phyloP scores from a whole-genome alignment of 1,140 invertebrate species.

The Drosophila pseudoobscura region DNA sequence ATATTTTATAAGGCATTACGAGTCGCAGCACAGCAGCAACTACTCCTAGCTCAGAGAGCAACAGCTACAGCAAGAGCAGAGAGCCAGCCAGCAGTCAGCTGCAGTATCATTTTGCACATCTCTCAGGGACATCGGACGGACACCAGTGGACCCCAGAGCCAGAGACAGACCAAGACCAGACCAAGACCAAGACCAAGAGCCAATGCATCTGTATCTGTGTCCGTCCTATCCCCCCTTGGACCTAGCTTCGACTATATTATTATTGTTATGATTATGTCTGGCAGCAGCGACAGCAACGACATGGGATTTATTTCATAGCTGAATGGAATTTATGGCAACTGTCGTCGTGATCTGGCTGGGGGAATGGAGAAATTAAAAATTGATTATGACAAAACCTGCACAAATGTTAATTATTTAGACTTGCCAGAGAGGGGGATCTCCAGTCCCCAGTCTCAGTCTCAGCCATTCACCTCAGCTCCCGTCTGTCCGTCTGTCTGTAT shows the following conservation, averaged over 20 bases:
- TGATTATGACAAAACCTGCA: constrained; percentile 76
- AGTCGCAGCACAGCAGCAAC: constrained; percentile 25
- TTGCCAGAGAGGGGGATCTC: constrained; percentile 37
- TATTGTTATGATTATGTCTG: constrained; percentile 82
- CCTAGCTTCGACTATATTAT: constrained; percentile 66
- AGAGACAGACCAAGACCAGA: constrained; percentile 1
- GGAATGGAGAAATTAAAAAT: constrained; percentile 81
- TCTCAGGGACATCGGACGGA: constrained; percentile 1
- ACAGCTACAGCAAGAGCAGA: background rate
- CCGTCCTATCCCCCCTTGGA: too few species aligned
- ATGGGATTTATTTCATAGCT: constrained; percentile 79
- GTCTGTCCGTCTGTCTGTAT: background rate
- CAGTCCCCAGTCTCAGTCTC: background rate
- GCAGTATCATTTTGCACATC: constrained; percentile 66
- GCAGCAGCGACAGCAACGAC: constrained; percentile 66
- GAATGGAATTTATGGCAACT: constrained; percentile 74
- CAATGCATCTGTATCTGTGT: constrained; percentile 21
- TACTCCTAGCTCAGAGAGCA: background rate
- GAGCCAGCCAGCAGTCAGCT: constrained; percentile 21
- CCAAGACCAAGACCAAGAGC: constrained; percentile 12
- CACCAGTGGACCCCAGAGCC: constrained; percentile 6
- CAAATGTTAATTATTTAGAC: constrained; percentile 74
- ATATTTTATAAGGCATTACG: constrained; percentile 81
- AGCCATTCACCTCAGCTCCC: background rate
- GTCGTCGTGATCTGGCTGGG: constrained; percentile 47